phyloP scores from a whole-genome alignment of 2,888 invertebrate genomes.

The Drosophila ochracea region DNA sequence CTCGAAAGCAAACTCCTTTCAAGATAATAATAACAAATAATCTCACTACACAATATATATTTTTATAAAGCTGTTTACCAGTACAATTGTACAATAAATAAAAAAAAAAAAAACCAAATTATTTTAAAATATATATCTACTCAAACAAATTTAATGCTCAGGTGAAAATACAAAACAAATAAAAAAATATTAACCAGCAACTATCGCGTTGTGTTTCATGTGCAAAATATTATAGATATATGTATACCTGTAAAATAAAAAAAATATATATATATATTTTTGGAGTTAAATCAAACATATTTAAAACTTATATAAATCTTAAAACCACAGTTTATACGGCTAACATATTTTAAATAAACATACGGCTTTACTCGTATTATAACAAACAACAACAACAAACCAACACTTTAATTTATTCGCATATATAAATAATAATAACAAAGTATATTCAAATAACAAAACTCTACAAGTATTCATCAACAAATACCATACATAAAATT shows the following conservation, averaged over 20 bases:
- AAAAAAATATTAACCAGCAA: conserved; percentile 35
- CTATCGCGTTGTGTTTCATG: conserved; percentile 70
- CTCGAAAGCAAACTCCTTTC: conserved; percentile 6
- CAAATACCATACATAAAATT: conserved; percentile 30
- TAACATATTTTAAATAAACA: conserved; percentile 12
- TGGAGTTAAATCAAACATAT: conserved; percentile 54
- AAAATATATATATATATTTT: conserved; percentile 66
- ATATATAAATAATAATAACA: conserved; percentile 25
- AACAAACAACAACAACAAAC: conserved; percentile 6
- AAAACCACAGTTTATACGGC: conserved; percentile 27
- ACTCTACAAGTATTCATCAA: conserved; percentile 42
- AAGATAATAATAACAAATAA: conserved; percentile 16
- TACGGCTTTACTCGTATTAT: conserved; percentile 28
- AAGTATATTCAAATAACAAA: conserved; percentile 20
- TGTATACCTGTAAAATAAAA: conserved; percentile 22
- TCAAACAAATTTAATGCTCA: conserved; percentile 58
- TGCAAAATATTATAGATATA: conserved; percentile 60
- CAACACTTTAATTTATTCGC: conserved; percentile 29
- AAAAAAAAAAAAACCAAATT: conserved; percentile 11
- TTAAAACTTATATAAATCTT: conserved; percentile 13
- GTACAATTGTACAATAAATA: conserved; percentile 34
- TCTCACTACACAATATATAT: conserved; percentile 46
- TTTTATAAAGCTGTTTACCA: conserved; percentile 66
- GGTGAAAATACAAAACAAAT: conserved; percentile 50
- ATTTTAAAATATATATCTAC: conserved; percentile 5